Percentiles rank a stretch among this genome's conserved stretches.
Evolutionary conservation across 2,888 invertebrate species (phyloP).

Genomic region (Lobophora halterata): DNA sequence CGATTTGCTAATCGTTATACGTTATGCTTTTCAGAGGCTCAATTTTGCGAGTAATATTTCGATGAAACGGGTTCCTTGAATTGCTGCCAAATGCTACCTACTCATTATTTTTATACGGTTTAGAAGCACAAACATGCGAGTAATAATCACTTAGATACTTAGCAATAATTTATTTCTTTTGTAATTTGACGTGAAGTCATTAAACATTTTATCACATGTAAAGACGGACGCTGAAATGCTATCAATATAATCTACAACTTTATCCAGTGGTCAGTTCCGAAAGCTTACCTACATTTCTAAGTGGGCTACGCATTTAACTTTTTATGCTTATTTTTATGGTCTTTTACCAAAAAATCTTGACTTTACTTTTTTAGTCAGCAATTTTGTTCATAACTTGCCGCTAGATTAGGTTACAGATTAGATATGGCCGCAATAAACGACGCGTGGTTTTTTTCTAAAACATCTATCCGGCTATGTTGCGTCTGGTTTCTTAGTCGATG

Average conservation of each 20-base stretch:
- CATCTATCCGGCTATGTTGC: constrained; percentile 11
- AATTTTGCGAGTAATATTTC: too few species aligned
- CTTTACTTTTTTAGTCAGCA: constrained; percentile 35
- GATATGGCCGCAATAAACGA: constrained; percentile 38
- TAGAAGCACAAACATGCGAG: too few species aligned
- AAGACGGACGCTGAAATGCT: background rate
- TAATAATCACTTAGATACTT: background rate
- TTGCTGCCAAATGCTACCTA: too few species aligned
- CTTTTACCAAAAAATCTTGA: constrained; percentile 39
- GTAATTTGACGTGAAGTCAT: background rate
- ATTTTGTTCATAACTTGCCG: constrained; percentile 47
- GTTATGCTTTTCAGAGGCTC: constrained; percentile 18
- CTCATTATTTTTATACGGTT: too few species aligned
- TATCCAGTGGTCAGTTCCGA: constrained; percentile 36
- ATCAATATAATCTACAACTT: background rate
- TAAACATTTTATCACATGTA: background rate
- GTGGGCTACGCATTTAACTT: constrained; percentile 45
- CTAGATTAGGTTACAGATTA: constrained; percentile 48
- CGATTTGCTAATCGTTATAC: constrained; percentile 30
- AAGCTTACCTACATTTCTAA: constrained; percentile 47
- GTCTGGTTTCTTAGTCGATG: constrained; percentile 6
- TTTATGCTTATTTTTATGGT: constrained; percentile 34
- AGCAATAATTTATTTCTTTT: background rate
- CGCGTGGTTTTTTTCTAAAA: constrained; percentile 19
- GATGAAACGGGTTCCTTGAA: too few species aligned